Evolutionary conservation across 2,113 vertebrate genomes (phyloP), one percentile per base, ranked within the genome.

Genomic region (Hippocampus mohnikei): DNA sequence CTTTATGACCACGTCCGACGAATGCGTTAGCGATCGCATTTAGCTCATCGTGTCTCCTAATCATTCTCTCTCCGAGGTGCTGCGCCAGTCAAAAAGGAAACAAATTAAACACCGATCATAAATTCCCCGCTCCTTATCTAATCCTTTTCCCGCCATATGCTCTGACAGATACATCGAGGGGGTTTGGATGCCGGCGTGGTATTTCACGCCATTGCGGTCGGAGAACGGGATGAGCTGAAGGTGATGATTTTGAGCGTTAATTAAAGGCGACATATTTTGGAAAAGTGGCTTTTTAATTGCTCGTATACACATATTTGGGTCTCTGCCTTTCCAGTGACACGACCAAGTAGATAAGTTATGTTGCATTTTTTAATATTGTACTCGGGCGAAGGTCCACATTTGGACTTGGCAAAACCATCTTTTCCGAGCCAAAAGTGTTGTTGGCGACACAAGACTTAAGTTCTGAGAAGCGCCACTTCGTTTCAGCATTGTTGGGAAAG

Each of bases 31-130:
- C 41, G 2, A 46, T 46, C 63, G 12, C 62, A 46, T 65, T 65
- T 16, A 27, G 42, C 66, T 40, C 48, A 55, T 55, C 29, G 23
- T 40, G 48, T 18, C 8, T 65, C 63, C 41, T 65, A 25, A 53
- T 67, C 48, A 37, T n/a, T 40, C 29, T 66, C 33, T 40, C 50
- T 27, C 33, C 12, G 66, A 69, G 72, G 52, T 72, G 48, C 65
- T 0, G 71, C 65, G 69, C 65, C 83, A 67, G 70, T 87, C 21
- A 44, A 64, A 64, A 63, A 42, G 20, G 25, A 37, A 61, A 60
- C 18, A 84, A 88, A 84, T 80, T 72, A 85, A 87, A 73, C 73
- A 4, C 1, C 80, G 20, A 25, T 74, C 76, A 64, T 86, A 87
- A 79, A 87, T 86, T 71, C 21, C 21, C 18, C 21, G 62, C 2